These are phyloP conservation scores for Protaetia brevitarsis DNA, from an alignment of 1,140 invertebrate genomes.

Conservation along the genomic window DNA sequence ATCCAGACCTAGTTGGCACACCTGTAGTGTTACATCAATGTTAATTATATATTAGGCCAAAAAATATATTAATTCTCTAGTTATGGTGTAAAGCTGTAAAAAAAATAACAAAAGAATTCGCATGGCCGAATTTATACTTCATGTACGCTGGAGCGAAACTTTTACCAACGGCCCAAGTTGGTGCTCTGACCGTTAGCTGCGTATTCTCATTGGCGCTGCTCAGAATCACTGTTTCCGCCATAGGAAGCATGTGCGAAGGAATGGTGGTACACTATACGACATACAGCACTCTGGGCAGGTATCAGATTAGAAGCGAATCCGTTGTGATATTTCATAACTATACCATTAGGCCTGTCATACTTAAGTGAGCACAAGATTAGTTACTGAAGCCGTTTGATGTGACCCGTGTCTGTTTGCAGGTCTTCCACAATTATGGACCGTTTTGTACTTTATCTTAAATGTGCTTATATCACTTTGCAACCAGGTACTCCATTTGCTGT, in stretches of 20 bases:
- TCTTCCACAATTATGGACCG: constrained; percentile 1
- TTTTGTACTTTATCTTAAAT: not conserved
- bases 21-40: too few relatives aligned
- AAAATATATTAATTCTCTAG: not conserved
- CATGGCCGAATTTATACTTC: not conserved
- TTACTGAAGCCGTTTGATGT: too few relatives aligned
- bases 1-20: too few relatives aligned
- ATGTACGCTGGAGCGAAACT: not conserved
- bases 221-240: not conserved
- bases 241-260: not conserved
- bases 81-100: not conserved
- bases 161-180: not conserved
- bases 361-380: not conserved
- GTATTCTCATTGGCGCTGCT: not conserved
- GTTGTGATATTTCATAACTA: not conserved
- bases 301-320: not conserved
- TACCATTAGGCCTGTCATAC: not conserved
- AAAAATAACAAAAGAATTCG: not conserved
- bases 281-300: not conserved
- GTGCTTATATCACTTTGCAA: not conserved
- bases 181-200: not conserved
- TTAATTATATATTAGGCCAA: too few relatives aligned
- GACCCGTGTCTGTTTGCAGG: not conserved
- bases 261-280: not conserved
- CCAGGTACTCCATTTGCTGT: constrained; percentile 1